These are phyloP conservation scores for Stenolophus ochropezus DNA, from an alignment of 2,888 invertebrate species.

Conservation along the genomic window DNA sequence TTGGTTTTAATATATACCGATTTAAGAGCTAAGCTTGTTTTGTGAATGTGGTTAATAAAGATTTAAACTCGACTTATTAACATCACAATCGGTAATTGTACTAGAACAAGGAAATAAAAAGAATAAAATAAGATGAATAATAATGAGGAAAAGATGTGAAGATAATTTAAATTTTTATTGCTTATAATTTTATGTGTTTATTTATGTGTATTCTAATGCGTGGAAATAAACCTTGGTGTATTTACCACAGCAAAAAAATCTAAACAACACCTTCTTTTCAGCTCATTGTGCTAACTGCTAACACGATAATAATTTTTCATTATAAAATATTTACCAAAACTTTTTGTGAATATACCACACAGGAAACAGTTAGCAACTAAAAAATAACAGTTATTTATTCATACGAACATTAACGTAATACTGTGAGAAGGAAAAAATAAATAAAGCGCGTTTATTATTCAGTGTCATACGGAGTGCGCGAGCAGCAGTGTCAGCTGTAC, in stretches of 20 bases:
- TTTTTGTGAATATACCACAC: neutral
- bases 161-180: too few species aligned
- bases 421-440: neutral
- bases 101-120: too few species aligned
- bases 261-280: neutral
- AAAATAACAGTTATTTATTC: constrained; percentile 27
- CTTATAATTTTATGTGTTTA: neutral
- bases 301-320: neutral
- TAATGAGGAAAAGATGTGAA: too few species aligned
- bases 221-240: neutral
- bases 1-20: too few species aligned
- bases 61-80: too few species aligned
- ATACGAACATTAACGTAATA: constrained; percentile 27
- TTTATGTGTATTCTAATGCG: neutral
- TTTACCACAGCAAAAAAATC: neutral
- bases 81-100: too few species aligned
- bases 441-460: constrained; percentile 27
- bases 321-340: neutral
- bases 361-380: constrained; percentile 35
- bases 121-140: too few species aligned
- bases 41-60: too few species aligned
- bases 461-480: constrained; percentile 6
- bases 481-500: constrained; percentile 20
- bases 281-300: neutral
- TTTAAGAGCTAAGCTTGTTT: too few species aligned